Base-by-base conservation (phyloP, 92 coral and sea anemone species). In the Pocillopora meandrina region DNA sequence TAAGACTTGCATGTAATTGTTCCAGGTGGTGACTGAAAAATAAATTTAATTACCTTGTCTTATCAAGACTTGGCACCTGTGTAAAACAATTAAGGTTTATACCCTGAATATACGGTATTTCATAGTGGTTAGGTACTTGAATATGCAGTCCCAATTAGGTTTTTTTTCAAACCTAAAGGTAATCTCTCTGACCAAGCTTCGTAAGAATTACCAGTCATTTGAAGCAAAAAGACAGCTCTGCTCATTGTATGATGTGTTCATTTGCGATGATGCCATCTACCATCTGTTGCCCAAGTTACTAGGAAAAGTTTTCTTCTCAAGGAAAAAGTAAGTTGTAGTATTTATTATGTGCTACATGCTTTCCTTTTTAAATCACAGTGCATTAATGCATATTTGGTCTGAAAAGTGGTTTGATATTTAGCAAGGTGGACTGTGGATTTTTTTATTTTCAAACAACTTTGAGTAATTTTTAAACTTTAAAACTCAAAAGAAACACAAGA, bases 191-290 rank as follows among this genome's bases (percentile, higher is more conserved):
- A 67, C 83, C 69, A 97, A 97, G 78, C 86, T 97, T 19, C 79
- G 80, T 19, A 92, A 91, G 77, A 93, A 94, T 59, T 92, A 92
- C 76, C 90, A 94, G 60, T 92, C 98, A 17, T 96, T 87, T 88
- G 98, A 96, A 77, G 82, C 99, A n/a, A 92, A 90, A 66, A 72
- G 99, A 72, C 95, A 97, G 21, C 93, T 97, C 49, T 86, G 93
- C 18, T 67, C 89, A n/a, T 78, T 95, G 82, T 94, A 91, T 81
- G 98, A 97, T 80, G 84, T 95, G 10, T 97, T 97, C 74, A 52
- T 97, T 26, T 97, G 99, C 76, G 99, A 97, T 82, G 93, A 92
- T 82, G 79, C 80, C 63, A 92, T 97, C 78, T 95, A 97, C 84
- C 99, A 95, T 85, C 75, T 94, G 15, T 88, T 96, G 64, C 99